phyloP scores from a whole-genome alignment of 30 jellyfish, hydroid and myxozoan species.

The Hydractinia symbiolongicarpus region DNA sequence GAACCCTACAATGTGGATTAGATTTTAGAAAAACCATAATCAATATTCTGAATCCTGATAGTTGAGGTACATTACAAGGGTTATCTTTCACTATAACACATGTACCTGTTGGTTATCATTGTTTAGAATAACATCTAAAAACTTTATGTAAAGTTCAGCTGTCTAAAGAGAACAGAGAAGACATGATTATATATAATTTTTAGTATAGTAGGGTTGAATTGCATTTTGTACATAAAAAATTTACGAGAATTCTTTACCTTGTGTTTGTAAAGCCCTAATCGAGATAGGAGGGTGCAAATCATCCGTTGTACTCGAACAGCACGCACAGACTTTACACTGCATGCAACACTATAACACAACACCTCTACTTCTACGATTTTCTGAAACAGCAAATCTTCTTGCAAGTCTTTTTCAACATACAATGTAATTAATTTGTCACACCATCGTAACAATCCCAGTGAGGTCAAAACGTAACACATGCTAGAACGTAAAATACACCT shows the following conservation, averaged over 20 bases:
- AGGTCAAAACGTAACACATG: too few relatives aligned
- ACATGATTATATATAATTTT: background rate
- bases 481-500: too few relatives aligned
- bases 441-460: background rate
- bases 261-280: background rate
- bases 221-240: background rate
- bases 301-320: background rate
- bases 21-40: too few relatives aligned
- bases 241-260: background rate
- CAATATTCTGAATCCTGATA: too few relatives aligned
- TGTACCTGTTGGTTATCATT: background rate
- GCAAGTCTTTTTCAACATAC: background rate
- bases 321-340: slow-evolving; percentile 1
- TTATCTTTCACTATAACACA: background rate
- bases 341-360: slow-evolving; percentile 2
- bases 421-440: background rate
- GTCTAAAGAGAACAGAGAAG: background rate
- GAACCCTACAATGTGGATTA: too few relatives aligned
- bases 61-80: too few relatives aligned
- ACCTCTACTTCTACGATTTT: background rate
- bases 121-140: background rate
- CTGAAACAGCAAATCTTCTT: background rate
- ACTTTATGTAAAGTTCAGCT: background rate
- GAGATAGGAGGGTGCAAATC: too few relatives aligned
- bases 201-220: too few relatives aligned